Evolutionary conservation across 2,797 vertebrate species (phyloP).

Genomic region (Sebastiscus albofasciatus): DNA sequence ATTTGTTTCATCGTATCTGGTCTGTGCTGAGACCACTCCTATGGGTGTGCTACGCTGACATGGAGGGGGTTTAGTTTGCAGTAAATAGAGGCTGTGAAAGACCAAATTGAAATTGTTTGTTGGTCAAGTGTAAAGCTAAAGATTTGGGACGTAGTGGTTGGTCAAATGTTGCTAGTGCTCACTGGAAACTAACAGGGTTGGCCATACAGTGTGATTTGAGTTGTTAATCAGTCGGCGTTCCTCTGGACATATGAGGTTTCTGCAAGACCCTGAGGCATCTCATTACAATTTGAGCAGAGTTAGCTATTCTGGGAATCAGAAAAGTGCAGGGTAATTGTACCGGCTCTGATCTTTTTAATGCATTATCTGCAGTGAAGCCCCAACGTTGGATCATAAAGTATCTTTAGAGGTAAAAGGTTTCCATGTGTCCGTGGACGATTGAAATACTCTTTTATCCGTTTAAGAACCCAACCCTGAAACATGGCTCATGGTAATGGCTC

Average conservation of each 20-base stretch:
- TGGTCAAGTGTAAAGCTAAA: conserved; percentile 24
- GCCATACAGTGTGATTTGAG: conserved; percentile 3
- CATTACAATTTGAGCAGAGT: no score
- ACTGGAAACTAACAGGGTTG: conserved; percentile 3
- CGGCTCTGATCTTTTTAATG: conserved; percentile 5
- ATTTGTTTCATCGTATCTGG: conserved; percentile 46
- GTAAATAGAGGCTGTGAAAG: conserved; percentile 44
- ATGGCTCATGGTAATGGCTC: not conserved
- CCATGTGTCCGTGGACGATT: conserved; percentile 12
- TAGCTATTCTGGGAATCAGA: conserved; percentile 4
- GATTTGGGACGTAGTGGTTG: conserved; percentile 22
- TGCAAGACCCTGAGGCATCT: no score
- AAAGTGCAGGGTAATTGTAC: conserved; percentile 9
- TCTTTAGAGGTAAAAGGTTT: conserved; percentile 53
- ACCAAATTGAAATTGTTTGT: conserved; percentile 44
- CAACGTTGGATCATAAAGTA: conserved; percentile 38
- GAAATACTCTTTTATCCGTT: conserved; percentile 23
- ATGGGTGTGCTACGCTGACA: conserved; percentile 24
- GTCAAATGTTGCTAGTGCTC: conserved; percentile 7
- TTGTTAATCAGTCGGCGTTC: conserved; percentile 33
- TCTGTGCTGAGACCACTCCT: conserved; percentile 29
- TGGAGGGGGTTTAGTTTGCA: conserved; percentile 30
- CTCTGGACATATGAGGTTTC: no score
- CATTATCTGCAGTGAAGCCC: conserved; percentile 15
- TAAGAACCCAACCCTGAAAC: conserved; percentile 7